Evolutionary conservation across 2,113 vertebrate genomes (phyloP).

Genomic region (Origma solitaria): DNA sequence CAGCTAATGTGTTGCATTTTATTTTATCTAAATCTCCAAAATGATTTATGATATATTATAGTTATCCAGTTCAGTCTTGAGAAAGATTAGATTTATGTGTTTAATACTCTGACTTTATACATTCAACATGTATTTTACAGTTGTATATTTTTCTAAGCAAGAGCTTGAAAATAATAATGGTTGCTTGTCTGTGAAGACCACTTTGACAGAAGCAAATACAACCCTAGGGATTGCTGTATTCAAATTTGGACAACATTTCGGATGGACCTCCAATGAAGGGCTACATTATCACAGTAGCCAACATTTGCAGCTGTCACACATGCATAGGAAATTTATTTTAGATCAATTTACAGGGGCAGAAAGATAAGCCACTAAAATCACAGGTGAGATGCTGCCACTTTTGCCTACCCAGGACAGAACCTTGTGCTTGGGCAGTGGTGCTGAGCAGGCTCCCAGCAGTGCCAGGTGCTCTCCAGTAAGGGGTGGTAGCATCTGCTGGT

Average conservation of each 20-base stretch:
- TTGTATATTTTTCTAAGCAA: neutral
- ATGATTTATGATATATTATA: no score
- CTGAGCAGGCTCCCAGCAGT: neutral
- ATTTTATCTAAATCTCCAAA: neutral
- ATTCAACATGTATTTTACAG: neutral
- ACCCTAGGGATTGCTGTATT: neutral
- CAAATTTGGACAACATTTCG: neutral
- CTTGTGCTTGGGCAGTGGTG: accelerated
- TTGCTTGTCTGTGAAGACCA: neutral
- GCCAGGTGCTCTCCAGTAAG: neutral
- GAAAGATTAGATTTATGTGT: neutral
- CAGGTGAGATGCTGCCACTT: neutral
- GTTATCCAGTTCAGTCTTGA: no score
- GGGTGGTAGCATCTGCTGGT: neutral
- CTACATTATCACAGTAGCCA: neutral
- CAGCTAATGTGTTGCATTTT: neutral
- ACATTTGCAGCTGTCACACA: neutral
- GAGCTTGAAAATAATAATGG: neutral
- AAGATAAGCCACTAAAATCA: neutral
- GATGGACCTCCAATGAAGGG: neutral
- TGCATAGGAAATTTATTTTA: neutral
- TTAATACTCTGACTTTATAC: neutral
- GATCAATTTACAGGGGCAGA: neutral
- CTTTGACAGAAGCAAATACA: neutral
- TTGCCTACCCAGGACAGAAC: neutral